Evolutionary conservation across 2,797 vertebrate species (phyloP).

Genomic region (Clarias laeviceps): DNA sequence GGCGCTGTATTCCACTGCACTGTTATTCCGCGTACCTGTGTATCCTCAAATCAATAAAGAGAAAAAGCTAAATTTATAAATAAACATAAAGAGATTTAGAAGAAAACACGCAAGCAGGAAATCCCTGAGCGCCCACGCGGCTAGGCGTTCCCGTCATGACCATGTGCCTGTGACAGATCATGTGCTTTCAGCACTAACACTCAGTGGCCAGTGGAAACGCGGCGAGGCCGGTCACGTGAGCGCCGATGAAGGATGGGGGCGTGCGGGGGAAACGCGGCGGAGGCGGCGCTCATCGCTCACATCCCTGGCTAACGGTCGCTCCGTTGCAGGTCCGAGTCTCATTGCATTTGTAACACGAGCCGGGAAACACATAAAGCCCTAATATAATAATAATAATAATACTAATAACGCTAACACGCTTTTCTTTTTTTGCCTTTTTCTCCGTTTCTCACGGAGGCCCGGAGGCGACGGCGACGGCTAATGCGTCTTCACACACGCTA

Average conservation of each 20-base stretch:
- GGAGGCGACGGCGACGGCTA: slow-evolving; percentile 15
- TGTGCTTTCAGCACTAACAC: slow-evolving; percentile 18
- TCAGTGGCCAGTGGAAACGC: slow-evolving; percentile 36
- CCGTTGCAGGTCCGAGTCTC: slow-evolving; percentile 12
- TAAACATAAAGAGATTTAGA: not conserved
- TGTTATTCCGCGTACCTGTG: too few relatives aligned
- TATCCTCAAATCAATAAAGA: not conserved
- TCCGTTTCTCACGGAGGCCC: slow-evolving; percentile 18
- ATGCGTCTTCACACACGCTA: slow-evolving; percentile 35
- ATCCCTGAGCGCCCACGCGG: not conserved
- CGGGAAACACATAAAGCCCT: slow-evolving; percentile 38
- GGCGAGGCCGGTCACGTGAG: slow-evolving; percentile 22
- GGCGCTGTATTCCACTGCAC: not conserved
- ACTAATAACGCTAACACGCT: not conserved
- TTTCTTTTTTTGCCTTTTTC: not conserved
- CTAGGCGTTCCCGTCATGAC: not conserved
- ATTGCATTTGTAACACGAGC: slow-evolving; percentile 42
- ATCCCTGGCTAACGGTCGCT: slow-evolving; percentile 22
- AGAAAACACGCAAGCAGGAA: not conserved
- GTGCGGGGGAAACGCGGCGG: not conserved
- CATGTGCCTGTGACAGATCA: not conserved
- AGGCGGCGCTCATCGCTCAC: slow-evolving; percentile 32
- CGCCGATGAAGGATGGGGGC: not conserved
- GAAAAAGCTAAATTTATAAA: not conserved
- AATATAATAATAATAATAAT: slow-evolving; percentile 34